Evolutionary conservation across 2,113 vertebrate species (phyloP).

Genomic region (Macrotus californicus): DNA sequence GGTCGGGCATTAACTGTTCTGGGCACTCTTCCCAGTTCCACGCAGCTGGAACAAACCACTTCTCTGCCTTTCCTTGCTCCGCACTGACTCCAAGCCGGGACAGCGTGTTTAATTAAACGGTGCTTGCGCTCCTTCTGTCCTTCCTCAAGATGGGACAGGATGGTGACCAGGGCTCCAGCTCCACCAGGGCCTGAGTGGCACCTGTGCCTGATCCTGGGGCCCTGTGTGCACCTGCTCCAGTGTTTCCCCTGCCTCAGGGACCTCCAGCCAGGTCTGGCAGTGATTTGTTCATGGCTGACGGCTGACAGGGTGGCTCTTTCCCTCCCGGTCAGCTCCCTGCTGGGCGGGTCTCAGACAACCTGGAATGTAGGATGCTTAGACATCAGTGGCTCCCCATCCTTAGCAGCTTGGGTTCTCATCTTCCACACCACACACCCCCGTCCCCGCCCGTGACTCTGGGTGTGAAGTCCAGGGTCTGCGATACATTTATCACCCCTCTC

Average conservation of each 20-base stretch:
- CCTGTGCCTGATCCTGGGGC: neutral
- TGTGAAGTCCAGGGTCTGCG: neutral
- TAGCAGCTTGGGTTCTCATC: neutral
- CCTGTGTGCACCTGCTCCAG: rapidly evolving
- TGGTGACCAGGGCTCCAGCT: neutral
- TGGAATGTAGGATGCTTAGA: neutral
- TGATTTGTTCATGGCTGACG: neutral
- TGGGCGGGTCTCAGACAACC: neutral
- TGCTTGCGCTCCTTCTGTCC: neutral
- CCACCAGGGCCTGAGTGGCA: neutral
- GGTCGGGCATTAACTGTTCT: slow-evolving; percentile 5
- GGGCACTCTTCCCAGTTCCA: slow-evolving; percentile 45
- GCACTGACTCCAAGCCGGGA: neutral
- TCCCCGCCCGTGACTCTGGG: neutral
- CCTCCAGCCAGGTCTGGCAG: neutral
- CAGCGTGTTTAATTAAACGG: neutral
- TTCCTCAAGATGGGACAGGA: neutral
- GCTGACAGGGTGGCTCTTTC: neutral
- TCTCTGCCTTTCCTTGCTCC: neutral
- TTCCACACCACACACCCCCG: rapidly evolving
- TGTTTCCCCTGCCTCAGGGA: neutral
- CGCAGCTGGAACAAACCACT: neutral
- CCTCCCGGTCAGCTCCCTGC: neutral
- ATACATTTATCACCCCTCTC: rapidly evolving
- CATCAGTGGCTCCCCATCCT: rapidly evolving